phyloP scores from a whole-genome alignment of 2,113 vertebrate species.

The Dipodomys spectabilis region DNA sequence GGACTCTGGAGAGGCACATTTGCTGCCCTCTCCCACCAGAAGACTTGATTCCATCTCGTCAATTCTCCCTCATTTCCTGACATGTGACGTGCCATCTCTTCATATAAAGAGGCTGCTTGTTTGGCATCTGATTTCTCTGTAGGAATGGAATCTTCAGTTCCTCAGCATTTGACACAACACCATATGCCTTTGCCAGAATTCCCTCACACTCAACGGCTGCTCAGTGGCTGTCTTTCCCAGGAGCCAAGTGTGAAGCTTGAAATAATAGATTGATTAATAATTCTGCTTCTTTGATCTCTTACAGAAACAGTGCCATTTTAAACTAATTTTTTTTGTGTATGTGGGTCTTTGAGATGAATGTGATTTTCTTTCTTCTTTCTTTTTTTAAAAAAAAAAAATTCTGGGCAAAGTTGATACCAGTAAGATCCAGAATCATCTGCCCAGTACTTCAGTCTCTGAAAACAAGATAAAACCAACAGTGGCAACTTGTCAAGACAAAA shows the following conservation, averaged over 20 bases:
- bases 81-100: conserved; percentile 60
- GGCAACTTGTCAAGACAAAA: not conserved
- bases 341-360: conserved; percentile 45
- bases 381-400: not conserved
- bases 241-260: conserved; percentile 75
- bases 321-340: conserved; percentile 47
- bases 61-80: conserved; percentile 40
- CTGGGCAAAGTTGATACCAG: not conserved
- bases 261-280: conserved; percentile 79
- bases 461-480: not conserved
- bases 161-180: conserved; percentile 79
- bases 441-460: not conserved
- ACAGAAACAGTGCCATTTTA: conserved; percentile 52
- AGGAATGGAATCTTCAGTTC: conserved; percentile 79
- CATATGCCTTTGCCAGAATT: conserved; percentile 82
- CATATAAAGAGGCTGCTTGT: conserved; percentile 60
- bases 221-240: conserved; percentile 78
- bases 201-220: conserved; percentile 77
- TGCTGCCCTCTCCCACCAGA: not conserved
- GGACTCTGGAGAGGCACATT: not conserved
- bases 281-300: conserved; percentile 66
- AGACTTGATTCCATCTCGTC: not conserved
- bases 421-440: not conserved
- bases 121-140: conserved; percentile 68
- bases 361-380: conserved; percentile 11